phyloP scores from a whole-genome alignment of 1,140 invertebrate genomes.

The Ridgeia piscesae region DNA sequence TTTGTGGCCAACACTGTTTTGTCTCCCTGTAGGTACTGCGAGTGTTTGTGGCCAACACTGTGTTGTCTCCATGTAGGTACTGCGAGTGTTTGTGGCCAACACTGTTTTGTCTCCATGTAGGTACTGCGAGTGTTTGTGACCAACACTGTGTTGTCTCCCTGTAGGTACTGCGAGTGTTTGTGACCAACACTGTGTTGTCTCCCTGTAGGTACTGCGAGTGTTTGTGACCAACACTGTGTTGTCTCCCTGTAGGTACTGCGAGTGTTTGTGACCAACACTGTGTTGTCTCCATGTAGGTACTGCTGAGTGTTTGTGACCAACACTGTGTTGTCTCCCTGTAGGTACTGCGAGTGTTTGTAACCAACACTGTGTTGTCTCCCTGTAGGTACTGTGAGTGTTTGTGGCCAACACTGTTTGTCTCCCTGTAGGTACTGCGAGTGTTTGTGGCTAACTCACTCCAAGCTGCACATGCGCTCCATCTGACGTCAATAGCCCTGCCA shows the following conservation, averaged over 20 bases:
- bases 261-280: neutral
- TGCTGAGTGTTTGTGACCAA: slow-evolving; percentile 10
- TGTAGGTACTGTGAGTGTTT: neutral
- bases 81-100: slow-evolving; percentile 9
- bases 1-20: slow-evolving; percentile 12
- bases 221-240: slow-evolving; percentile 11
- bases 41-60: slow-evolving; percentile 1
- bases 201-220: neutral
- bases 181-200: neutral
- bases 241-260: neutral
- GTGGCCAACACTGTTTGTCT: neutral
- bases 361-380: neutral
- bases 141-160: neutral
- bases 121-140: slow-evolving; percentile 5
- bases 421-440: neutral
- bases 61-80: neutral
- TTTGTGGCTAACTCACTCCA: slow-evolving; percentile 9
- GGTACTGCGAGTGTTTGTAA: slow-evolving; percentile 3
- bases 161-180: slow-evolving; percentile 3
- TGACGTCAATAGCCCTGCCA: slow-evolving; percentile 16
- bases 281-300: neutral
- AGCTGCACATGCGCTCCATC: neutral
- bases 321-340: neutral
- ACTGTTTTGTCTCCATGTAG: neutral
- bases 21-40: neutral